phyloP scores from a whole-genome alignment of 2,797 vertebrate species.

The Botia almorhae region DNA sequence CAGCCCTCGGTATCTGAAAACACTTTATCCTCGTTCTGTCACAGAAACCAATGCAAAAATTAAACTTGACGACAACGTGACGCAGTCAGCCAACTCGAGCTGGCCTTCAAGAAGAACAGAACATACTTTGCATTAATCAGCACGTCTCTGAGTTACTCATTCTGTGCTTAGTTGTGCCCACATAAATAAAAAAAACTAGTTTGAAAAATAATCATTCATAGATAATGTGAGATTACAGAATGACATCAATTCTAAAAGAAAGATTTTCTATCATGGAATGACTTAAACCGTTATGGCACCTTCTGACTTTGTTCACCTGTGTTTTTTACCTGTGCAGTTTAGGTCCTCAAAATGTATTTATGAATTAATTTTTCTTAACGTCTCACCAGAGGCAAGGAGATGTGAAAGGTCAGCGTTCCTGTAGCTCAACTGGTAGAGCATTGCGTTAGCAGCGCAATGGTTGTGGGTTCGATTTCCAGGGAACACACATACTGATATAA shows the following conservation, averaged over 20 bases:
- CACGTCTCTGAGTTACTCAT: constrained; percentile 43
- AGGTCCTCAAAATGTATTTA: not conserved
- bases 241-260: not conserved
- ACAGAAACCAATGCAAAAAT: constrained; percentile 36
- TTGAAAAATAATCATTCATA: not conserved
- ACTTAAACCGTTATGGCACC: not conserved
- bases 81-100: constrained; percentile 26
- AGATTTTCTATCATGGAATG: not conserved
- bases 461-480: too few relatives aligned
- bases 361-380: constrained; percentile 5
- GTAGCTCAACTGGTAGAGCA: too few relatives aligned
- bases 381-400: not conserved
- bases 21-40: constrained; percentile 40
- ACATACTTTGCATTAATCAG: constrained; percentile 41
- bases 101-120: constrained; percentile 52
- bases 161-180: constrained; percentile 44
- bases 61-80: constrained; percentile 29
- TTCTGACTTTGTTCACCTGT: not conserved
- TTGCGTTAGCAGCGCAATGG: too few relatives aligned
- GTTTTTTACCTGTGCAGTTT: not conserved
- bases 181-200: constrained; percentile 32
- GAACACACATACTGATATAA: too few relatives aligned
- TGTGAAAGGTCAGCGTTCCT: not conserved
- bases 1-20: constrained; percentile 42
- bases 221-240: not conserved